Evolutionary conservation across 64 coral and sea anemone species (phyloP), one percentile per base, ranked within the genome.

Genomic region (Pocillopora verrucosa): DNA sequence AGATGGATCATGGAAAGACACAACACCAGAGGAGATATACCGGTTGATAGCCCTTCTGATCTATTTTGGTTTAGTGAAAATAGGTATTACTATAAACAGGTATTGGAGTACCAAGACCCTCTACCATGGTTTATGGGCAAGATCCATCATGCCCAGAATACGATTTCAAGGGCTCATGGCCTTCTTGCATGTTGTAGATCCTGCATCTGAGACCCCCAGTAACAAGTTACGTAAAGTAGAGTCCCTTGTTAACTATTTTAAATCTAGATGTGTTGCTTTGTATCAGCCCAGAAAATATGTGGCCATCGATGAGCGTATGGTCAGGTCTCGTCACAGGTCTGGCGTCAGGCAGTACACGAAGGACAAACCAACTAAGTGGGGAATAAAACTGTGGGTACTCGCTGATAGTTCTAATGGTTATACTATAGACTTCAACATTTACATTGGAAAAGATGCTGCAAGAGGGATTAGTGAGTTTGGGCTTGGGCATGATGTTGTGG

Each of bases 101-200:
- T 89, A 93, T 60, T 93, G 92, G 87, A 88, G 86, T 60, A 88
- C 86, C 1, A 88, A 88, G 73, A 88, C 86, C 41, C 58, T 93
- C 13, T 93, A 89, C 77, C 86, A 93, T 68, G 92, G 92, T 56
- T 16, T 93, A 22, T 93, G 87, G 92, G 92, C 92, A 82, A 93
- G 79, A 60, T 36, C 78, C 16, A 89, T 89, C 13, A 80, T 92
- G 75, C 36, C 84, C 76, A 72, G 90, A 17, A 60, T 87, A 68
- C 59, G 83, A 60, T 92, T 73, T 59, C 87, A 84, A 17, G 90
- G 83, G 65, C 84, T 92, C 15, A 80, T 91, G 84, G 90, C 84
- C 84, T 73, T 92, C 41, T 92, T 92, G 62, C 90, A 92, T 87
- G 90, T 92, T 41, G 90, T 87, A 36, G 62, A 92, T 68, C 90